These are phyloP conservation scores for Caloenas nicobarica DNA, from an alignment of 2,113 vertebrate species.

Conservation along the genomic window DNA sequence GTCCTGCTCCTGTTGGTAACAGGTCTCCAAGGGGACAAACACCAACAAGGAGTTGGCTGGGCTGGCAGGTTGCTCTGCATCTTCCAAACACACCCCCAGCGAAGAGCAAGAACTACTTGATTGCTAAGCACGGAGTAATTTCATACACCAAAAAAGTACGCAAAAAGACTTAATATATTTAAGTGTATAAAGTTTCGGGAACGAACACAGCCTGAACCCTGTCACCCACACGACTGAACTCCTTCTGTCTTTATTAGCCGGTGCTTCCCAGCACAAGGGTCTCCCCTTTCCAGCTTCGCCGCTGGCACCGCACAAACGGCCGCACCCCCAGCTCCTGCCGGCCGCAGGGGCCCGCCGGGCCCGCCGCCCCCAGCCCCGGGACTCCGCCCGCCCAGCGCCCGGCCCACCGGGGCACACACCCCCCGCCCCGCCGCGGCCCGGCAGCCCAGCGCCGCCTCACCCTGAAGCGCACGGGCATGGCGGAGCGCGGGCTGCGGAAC, in stretches of 20 bases:
- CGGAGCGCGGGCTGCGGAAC: neutral
- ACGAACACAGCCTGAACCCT: no score
- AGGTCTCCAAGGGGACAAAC: neutral
- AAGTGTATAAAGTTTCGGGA: neutral
- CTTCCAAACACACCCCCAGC: neutral
- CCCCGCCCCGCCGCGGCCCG: neutral
- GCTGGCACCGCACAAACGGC: fast-evolving
- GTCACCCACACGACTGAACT: neutral
- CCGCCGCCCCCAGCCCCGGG: neutral
- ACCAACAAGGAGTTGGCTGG: no score
- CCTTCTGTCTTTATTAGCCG: fast-evolving
- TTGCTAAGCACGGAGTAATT: fast-evolving
- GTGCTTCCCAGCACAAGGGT: no score
- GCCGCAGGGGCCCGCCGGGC: no score
- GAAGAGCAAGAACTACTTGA: neutral
- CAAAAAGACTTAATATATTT: neutral
- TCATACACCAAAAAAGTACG: neutral
- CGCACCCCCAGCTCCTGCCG: neutral
- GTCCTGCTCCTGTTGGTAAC: neutral
- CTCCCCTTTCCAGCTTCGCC: neutral
- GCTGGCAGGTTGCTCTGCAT: neutral
- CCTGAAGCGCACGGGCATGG: slow-evolving; percentile 76
- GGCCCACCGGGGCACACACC: neutral
- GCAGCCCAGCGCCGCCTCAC: slow-evolving; percentile 35
- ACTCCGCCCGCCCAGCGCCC: neutral